Conservation (phyloP, 2,888 invertebrate genomes). For the Stegophylla sp. region DNA sequence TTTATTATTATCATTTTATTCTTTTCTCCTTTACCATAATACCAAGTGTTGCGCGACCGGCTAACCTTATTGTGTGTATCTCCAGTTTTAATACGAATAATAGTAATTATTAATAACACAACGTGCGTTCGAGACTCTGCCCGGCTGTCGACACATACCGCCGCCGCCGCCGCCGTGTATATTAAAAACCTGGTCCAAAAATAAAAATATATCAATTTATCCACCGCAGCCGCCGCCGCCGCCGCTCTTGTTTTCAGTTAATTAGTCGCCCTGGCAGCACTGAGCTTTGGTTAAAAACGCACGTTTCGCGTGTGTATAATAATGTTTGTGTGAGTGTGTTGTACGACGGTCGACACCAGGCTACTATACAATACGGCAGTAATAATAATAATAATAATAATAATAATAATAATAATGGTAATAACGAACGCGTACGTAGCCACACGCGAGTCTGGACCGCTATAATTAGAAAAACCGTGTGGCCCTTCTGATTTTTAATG, state of each 20-base stretch:
- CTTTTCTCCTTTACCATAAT: background rate
- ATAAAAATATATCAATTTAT: conserved; percentile 58
- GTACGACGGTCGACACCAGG: conserved; percentile 7
- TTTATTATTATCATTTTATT: background rate
- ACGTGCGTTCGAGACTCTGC: background rate
- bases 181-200: conserved; percentile 49
- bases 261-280: conserved; percentile 56
- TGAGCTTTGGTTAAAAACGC: conserved; percentile 27
- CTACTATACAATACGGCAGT: no score
- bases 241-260: conserved; percentile 49
- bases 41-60: no score
- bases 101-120: conserved; percentile 11
- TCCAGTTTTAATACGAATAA: conserved; percentile 1
- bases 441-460: conserved; percentile 41
- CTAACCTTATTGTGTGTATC: background rate
- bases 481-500: conserved; percentile 54
- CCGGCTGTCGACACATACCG: background rate
- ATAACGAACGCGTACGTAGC: conserved; percentile 39
- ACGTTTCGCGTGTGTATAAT: conserved; percentile 9
- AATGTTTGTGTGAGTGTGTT: background rate
- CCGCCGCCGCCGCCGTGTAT: background rate
- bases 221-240: conserved; percentile 31
- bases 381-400: conserved; percentile 11
- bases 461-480: conserved; percentile 57
- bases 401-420: conserved; percentile 35